Conservation (phyloP, 2,113 vertebrate genomes). For the Ginglymostoma cirratum region DNA sequence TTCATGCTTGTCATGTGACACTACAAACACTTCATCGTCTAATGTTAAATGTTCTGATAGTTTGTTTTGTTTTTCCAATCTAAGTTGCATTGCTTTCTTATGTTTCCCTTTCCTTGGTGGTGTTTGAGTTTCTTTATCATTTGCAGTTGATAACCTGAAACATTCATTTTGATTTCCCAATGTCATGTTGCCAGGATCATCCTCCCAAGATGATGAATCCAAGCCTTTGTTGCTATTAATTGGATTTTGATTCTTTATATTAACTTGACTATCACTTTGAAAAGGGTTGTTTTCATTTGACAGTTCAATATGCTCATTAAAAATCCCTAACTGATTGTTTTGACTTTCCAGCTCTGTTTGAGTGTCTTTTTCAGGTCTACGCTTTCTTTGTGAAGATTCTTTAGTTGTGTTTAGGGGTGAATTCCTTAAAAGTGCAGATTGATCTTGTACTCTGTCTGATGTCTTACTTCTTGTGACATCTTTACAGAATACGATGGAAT, state of each 20-base stretch:
- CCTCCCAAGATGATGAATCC: neutral
- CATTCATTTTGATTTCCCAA: neutral
- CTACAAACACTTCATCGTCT: neutral
- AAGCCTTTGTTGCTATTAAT: neutral
- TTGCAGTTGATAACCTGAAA: neutral
- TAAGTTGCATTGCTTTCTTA: neutral
- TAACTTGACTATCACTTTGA: neutral
- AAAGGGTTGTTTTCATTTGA: neutral
- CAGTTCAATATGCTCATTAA: neutral
- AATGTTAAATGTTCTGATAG: neutral
- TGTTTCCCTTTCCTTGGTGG: neutral
- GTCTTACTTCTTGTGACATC: neutral
- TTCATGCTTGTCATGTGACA: neutral
- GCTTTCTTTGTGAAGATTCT: neutral
- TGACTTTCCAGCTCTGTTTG: neutral
- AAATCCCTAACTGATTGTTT: neutral
- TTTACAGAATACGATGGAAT: neutral
- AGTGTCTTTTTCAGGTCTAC: neutral
- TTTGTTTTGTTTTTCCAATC: neutral
- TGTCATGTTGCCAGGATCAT: neutral
- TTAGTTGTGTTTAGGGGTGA: neutral
- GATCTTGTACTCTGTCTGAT: neutral
- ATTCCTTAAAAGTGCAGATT: neutral
- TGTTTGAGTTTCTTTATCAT: slow-evolving; percentile 25
- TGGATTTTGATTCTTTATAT: neutral